A percentile compares a stretch with the other conserved stretches of the same genome.
Evolutionary conservation across 2,797 vertebrate genomes (phyloP).

Genomic region (Enteromius viviparus): DNA sequence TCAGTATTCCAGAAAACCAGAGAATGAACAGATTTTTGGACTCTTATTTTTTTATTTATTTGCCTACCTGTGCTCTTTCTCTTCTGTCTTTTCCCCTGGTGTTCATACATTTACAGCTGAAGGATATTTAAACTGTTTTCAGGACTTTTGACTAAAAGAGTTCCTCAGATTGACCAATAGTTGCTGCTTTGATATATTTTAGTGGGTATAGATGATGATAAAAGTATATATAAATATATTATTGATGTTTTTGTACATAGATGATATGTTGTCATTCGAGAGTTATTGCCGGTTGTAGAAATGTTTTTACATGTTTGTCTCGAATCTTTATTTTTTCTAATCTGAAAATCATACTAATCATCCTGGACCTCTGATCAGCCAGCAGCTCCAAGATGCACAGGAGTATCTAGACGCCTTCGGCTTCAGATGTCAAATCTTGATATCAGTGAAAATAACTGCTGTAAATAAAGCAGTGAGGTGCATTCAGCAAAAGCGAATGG

Average conservation of each 20-base stretch:
- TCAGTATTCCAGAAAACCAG: conserved; percentile 78
- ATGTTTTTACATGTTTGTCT: conserved; percentile 82
- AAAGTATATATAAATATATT: conserved; percentile 77
- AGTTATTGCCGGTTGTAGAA: conserved; percentile 75
- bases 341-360: conserved; percentile 77
- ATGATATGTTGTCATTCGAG: conserved; percentile 78
- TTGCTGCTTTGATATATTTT: conserved; percentile 89
- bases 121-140: conserved; percentile 82
- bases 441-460: conserved; percentile 79
- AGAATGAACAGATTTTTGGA: conserved; percentile 67
- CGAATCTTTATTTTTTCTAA: conserved; percentile 78
- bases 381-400: conserved; percentile 71
- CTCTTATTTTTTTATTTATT: conserved; percentile 72
- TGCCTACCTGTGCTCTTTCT: conserved; percentile 61
- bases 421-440: conserved; percentile 73
- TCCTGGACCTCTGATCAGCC: conserved; percentile 75
- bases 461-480: conserved; percentile 80
- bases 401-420: conserved; percentile 66
- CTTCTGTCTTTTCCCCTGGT: conserved; percentile 36
- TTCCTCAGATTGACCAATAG: conserved; percentile 92
- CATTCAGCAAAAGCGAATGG: conserved; percentile 65
- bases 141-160: conserved; percentile 72
- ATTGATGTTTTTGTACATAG: conserved; percentile 82
- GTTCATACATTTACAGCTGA: conserved; percentile 80
- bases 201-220: conserved; percentile 71